Evolutionary conservation across 2,888 invertebrate genomes (phyloP), one percentile per base, ranked within the genome.

Genomic region (Hypsopygia costalis): DNA sequence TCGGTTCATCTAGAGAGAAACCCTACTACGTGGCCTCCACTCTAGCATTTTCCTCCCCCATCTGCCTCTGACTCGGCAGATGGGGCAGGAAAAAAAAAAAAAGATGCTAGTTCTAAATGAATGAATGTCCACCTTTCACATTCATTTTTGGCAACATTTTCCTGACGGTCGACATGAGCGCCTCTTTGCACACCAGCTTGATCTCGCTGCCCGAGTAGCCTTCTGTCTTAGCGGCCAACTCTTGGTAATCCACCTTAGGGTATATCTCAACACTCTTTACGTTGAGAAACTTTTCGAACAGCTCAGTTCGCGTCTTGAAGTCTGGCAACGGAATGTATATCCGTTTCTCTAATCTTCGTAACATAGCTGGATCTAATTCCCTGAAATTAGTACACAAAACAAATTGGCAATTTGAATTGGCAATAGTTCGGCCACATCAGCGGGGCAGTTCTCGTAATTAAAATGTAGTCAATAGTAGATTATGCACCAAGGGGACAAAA

Each of bases 191-290:
- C 21, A 96, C 92, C 49, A 95, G 81, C 60, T 94, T 94, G 35
- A 98, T 92, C 67, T 98, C 98, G 7, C 96, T 95, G 0, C 97
- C 97, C 0, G 97, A 96, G 69, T 96, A 98, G 2, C 94, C 93
- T 8, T 93, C 91, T 0, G 95, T 95, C 39, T 80, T 66, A 3
- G 70, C 55, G 0, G 92, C 88, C 51, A 94, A 59, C 22, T 80
- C 69, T 2, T 70, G 52, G 30, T 89, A 87, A 41, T 91, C 81
- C 2, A 77, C 61, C 10, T 81, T 67, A 0, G 78, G 66, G 4
- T 90, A 75, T 37, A 92, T 60, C 37, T 90, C 81, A 28, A 89
- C 56, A 39, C 71, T 72, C 42, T 89, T 74, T n/a, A 85, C 77
- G 35, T 82, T 86, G 3, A 94, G 74, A 55, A 91, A 91, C 36